Conservation (phyloP, 2,797 vertebrate genomes). For the Hippoglossus hippoglossus region DNA sequence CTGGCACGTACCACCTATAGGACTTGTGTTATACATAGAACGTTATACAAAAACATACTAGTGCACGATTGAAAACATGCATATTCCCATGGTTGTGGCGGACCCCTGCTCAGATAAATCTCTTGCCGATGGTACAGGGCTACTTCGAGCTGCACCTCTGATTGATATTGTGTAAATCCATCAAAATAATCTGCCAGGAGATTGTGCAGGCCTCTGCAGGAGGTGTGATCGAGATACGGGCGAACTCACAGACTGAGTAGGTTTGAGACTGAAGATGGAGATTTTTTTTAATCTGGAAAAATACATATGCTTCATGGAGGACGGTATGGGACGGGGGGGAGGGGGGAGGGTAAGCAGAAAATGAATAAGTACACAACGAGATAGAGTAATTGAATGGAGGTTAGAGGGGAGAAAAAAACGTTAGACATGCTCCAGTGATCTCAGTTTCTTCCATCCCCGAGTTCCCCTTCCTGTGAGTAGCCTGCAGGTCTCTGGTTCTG, state of each 20-base stretch:
- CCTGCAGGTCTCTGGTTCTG: constrained; percentile 65
- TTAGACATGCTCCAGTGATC: constrained; percentile 50
- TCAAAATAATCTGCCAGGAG: constrained; percentile 72
- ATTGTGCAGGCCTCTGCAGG: constrained; percentile 64
- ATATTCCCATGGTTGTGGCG: neutral
- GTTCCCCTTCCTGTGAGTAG: constrained; percentile 30
- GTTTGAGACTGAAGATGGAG: constrained; percentile 7
- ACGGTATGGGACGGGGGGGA: too few species aligned
- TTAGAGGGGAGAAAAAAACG: constrained; percentile 6
- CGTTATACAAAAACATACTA: neutral
- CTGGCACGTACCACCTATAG: too few species aligned
- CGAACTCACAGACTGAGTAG: constrained; percentile 35
- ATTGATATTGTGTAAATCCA: constrained; percentile 70
- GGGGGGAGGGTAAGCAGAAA: constrained; percentile 14
- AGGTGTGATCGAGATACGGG: constrained; percentile 60
- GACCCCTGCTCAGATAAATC: constrained; percentile 21
- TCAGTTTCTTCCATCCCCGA: constrained; percentile 37
- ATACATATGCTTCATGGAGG: too few species aligned
- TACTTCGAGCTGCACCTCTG: constrained; percentile 49
- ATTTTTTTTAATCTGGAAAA: too few species aligned
- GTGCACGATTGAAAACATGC: neutral
- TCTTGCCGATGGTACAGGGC: neutral
- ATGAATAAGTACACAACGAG: constrained; percentile 49
- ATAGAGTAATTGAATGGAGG: constrained; percentile 33
- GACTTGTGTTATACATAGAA: too few species aligned